Evolutionary conservation across 2,888 invertebrate species (phyloP).

Genomic region (Drosophila borborema): DNA sequence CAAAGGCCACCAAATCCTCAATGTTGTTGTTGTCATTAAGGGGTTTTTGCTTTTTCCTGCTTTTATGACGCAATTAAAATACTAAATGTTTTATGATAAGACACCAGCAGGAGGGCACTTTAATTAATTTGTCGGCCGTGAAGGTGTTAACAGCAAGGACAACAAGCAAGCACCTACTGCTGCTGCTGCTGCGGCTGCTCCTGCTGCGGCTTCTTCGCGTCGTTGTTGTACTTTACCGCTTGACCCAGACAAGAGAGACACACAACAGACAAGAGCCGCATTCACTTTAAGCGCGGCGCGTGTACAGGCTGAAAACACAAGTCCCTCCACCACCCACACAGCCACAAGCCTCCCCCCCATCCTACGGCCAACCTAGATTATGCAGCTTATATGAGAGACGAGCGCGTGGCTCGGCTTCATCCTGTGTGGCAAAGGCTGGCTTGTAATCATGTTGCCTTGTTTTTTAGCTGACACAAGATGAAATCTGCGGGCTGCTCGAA

Average conservation of each 20-base stretch:
- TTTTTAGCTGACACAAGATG: slow-evolving; percentile 69
- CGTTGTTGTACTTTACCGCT: slow-evolving; percentile 55
- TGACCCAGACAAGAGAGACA: slow-evolving; percentile 64
- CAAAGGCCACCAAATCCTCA: slow-evolving; percentile 31
- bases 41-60: slow-evolving; percentile 24
- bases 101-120: slow-evolving; percentile 52
- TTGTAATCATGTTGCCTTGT: slow-evolving; percentile 62
- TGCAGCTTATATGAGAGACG: slow-evolving; percentile 47
- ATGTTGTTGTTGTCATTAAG: not conserved
- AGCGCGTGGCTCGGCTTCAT: slow-evolving; percentile 38
- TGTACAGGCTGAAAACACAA: slow-evolving; percentile 33
- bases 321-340: not conserved
- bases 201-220: not conserved
- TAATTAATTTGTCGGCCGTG: slow-evolving; percentile 76
- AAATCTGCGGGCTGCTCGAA: slow-evolving; percentile 30
- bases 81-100: slow-evolving; percentile 73
- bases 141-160: slow-evolving; percentile 75
- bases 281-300: slow-evolving; percentile 48
- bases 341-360: not conserved
- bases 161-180: slow-evolving; percentile 25
- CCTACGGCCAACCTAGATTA: slow-evolving; percentile 28
- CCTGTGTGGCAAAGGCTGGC: slow-evolving; percentile 30
- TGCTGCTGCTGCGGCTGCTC: not conserved
- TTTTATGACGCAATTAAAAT: slow-evolving; percentile 76
- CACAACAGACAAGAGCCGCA: slow-evolving; percentile 40